A percentile compares a stretch with the other conserved stretches of the same genome.
phyloP scores from a whole-genome alignment of 2,888 invertebrate species.

The Calliphora vomitoria region DNA sequence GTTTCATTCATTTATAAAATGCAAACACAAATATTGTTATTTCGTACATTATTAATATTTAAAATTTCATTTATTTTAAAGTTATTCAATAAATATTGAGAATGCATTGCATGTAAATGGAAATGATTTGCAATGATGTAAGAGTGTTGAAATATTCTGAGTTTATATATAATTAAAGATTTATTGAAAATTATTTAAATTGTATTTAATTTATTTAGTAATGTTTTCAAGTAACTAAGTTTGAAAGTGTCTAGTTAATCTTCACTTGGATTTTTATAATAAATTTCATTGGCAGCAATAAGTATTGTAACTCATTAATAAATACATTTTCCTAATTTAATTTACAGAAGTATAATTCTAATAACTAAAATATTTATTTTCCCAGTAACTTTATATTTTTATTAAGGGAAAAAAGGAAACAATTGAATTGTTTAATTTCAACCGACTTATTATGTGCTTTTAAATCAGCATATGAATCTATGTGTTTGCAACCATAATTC shows the following conservation, averaged over 20 bases:
- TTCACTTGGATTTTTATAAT: neutral
- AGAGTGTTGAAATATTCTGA: neutral
- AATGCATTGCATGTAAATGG: neutral
- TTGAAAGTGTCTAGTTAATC: neutral
- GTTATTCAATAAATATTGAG: neutral
- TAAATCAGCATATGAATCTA: neutral
- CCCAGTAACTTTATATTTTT: neutral
- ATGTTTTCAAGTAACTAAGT: neutral
- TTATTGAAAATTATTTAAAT: neutral
- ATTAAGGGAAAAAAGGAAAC: neutral
- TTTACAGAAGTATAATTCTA: neutral
- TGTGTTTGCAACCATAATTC: neutral
- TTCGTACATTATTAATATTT: constrained; percentile 16
- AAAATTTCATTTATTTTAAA: constrained; percentile 32
- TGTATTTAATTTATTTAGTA: neutral
- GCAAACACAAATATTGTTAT: constrained; percentile 3
- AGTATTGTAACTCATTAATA: too few species aligned
- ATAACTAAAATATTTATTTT: neutral
- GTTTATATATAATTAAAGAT: neutral
- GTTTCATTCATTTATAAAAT: constrained; percentile 27
- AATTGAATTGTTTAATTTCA: neutral
- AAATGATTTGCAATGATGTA: neutral
- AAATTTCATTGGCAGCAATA: too few species aligned
- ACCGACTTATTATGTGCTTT: neutral
- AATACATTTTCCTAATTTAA: too few species aligned